phyloP scores from a whole-genome alignment of 2,797 vertebrate genomes.

The Leptatherina wallacei region DNA sequence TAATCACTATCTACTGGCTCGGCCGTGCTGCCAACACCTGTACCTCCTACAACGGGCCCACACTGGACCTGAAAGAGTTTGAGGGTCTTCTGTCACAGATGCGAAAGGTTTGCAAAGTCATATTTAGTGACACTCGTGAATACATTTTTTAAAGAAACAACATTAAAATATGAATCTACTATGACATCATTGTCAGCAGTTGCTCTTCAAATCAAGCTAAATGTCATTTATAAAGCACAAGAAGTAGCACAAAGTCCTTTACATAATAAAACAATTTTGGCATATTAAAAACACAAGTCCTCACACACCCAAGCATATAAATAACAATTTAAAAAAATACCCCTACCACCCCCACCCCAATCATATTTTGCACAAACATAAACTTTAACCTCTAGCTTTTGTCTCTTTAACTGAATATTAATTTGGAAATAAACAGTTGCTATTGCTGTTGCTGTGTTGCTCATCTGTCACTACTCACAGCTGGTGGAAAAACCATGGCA shows the following conservation, averaged over 20 bases:
- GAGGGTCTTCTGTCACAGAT: slow-evolving; percentile 95
- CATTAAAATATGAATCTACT: too few species aligned
- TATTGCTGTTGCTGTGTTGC: background rate
- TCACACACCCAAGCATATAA: too few species aligned
- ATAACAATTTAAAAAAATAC: too few species aligned
- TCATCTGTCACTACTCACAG: slow-evolving; percentile 9
- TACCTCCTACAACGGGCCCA: slow-evolving; percentile 90
- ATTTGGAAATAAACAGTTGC: background rate
- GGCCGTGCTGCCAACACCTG: slow-evolving; percentile 93
- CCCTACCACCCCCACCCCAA: too few species aligned
- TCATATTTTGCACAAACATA: too few species aligned
- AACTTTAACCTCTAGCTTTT: background rate
- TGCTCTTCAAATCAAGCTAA: background rate
- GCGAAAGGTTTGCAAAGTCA: slow-evolving; percentile 88
- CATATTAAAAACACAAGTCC: too few species aligned
- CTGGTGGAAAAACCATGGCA: background rate
- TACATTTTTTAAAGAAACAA: background rate
- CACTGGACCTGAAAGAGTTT: slow-evolving; percentile 95
- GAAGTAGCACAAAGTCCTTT: too few species aligned
- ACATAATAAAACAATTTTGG: too few species aligned
- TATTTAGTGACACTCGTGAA: background rate
- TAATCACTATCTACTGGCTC: slow-evolving; percentile 98
- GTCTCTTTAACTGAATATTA: background rate
- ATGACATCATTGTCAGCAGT: background rate
- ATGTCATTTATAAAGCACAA: too few species aligned